Evolutionary conservation across 2,797 vertebrate genomes (phyloP), one percentile per base, ranked within the genome.

Genomic region (Lagocephalus sceleratus): DNA sequence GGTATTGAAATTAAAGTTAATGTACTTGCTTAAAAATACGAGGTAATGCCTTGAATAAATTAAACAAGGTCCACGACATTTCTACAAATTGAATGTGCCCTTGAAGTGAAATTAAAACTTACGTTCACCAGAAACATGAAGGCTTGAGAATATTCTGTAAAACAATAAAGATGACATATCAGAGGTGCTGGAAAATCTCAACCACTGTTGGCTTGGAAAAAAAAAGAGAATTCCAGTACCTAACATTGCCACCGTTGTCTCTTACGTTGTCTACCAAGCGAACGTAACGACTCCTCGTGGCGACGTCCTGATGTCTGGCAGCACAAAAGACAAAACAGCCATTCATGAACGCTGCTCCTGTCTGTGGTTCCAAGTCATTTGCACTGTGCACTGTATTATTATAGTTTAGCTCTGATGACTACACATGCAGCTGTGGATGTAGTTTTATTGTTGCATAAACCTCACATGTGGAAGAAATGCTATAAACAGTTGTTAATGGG

Each of bases 41-140:
- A 9, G 40, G 17, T 5, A 42, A 42, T 42, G 11, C 5, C 16
- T 19, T 6, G 40, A 41, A 16, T 16, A 17, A 9, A 35, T 14
- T 35, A 25, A 25, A 25, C 23, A 25, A 25, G 23, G 23, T 25
- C 23, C 23, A 25, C 23, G 7, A 5, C 23, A 25, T 25, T 4
- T 35, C 32, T 35, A 35, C 32, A 14, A 35, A 4, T 14, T 35
- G 32, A 35, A 12, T 14, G 11, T 14, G 11, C 8, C 8, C 26
- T 9, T 29, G 8, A 29, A 9, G 26, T 10, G 3, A 29, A 14
- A 35, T 14, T 35, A 14, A 14, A 35, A 91, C 92, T 90, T 85
- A 94, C 92, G 92, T 85, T 94, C 92, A 71, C 92, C 92, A 20
- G 92, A 93, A 23, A 93, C 92, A 6, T 93, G 92, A 54, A 93